Base-by-base conservation (phyloP, 2,797 vertebrate genomes). In the Pachyuromys duprasi region DNA sequence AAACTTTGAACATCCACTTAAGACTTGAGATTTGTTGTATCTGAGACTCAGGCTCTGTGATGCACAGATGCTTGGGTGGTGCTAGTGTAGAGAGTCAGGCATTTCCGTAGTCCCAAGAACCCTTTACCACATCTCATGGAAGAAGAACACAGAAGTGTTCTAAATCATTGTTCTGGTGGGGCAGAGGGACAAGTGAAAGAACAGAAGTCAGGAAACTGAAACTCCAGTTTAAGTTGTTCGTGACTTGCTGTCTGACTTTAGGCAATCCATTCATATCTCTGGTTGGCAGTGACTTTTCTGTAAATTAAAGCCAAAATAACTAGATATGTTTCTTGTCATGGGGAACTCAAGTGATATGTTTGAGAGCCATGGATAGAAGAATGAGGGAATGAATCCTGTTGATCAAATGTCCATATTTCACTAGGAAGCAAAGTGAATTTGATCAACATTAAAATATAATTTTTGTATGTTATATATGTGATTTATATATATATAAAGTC, bases 21-120 rank as follows among this genome's bases (percentile, higher is more conserved):
- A 98, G 97, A 97, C 98, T 98, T 98, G 97, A 98, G 96, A 97
- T 98, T 98, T 98, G 93, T 98, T 98, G 95, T 97, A 91, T 97
- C 97, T 97, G 93, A 96, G 97, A 87, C 79, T 93, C n/a, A 97
- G 95, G 95, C 92, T 95, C 97, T 87, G 95, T 97, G 96, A 96
- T 92, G 75, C 78, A 31, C 90, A 95, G 89, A 94, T 0, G 1
- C 94, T 95, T 95, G 87, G 96, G 95, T 97, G 97, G 90, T 93
- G 95, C 93, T 86, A 96, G 36, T 0, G 3, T 45, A 96, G 90
- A 97, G 88, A 72, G 96, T 79, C 93, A 97, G 86, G 93, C 90
- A 93, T 96, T 94, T 83, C 62, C 86, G 87, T 0, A 15, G 90
- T 36, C 26, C 36, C 57, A 12, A 81, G 20, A 62, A 63, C 5